A percentile compares a stretch with the other conserved stretches of the same genome.
These are phyloP conservation scores for Sakesphorus luctuosus DNA, from an alignment of 2,113 vertebrate genomes.

Conservation along the genomic window DNA sequence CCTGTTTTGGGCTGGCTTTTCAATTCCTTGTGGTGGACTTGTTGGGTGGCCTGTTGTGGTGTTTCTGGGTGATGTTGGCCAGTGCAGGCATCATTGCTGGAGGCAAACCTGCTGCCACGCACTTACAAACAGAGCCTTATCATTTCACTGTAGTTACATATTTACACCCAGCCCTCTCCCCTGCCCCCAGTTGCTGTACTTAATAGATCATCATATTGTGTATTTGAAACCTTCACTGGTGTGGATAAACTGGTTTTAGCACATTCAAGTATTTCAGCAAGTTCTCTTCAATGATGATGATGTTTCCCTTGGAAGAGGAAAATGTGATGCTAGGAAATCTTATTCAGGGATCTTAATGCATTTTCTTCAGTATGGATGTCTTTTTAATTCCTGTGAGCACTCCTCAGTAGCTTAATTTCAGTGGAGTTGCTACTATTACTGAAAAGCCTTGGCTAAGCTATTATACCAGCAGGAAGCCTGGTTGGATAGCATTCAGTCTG, in stretches of 20 bases:
- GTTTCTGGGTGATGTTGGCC: not conserved
- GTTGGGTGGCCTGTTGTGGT: not conserved
- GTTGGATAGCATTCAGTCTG: constrained; percentile 57
- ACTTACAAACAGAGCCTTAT: not conserved
- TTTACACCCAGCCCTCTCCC: not conserved
- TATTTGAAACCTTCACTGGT: not conserved
- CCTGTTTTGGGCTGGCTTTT: not conserved
- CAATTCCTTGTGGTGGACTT: not conserved
- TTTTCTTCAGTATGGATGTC: constrained; percentile 23
- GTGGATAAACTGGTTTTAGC: constrained; percentile 26
- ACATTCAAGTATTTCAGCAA: not conserved
- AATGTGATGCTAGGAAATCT: constrained; percentile 23
- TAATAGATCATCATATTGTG: not conserved
- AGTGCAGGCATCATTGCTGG: accelerated
- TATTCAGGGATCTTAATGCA: constrained; percentile 31
- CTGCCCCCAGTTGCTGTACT: not conserved
- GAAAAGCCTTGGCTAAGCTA: constrained; percentile 53
- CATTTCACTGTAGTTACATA: constrained; percentile 3
- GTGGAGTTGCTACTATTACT: constrained; percentile 29
- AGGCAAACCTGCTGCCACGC: not conserved
- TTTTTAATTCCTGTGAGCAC: constrained; percentile 51
- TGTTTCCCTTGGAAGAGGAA: constrained; percentile 4
- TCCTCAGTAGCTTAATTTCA: constrained; percentile 51
- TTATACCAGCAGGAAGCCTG: constrained; percentile 60
- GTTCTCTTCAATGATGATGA: not conserved